Evolutionary conservation across 2,888 invertebrate genomes (phyloP), one percentile per base, ranked within the genome.

Genomic region (Pyrgus malvae): DNA sequence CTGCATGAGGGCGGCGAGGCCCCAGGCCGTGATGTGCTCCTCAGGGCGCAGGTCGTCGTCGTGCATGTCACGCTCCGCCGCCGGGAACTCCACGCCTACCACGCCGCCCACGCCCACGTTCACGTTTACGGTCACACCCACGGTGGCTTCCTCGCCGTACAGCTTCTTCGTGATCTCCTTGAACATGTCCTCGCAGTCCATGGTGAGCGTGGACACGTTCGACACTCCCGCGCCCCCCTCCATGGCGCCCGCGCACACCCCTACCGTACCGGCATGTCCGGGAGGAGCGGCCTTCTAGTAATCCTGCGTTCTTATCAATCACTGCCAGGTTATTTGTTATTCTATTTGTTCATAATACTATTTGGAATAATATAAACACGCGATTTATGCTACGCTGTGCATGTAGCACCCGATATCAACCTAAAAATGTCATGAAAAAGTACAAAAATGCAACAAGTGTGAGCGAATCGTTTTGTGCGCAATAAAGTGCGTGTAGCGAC

Each of bases 161-260:
- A 97, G 91, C 90, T 97, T 97, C 81, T 96, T 93, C 61, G 97
- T 97, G 76, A 97, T 97, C 92, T 97, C 97, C 84, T 97, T 97
- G 82, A 95, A 95, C 94, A 95, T 95, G 78, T 95, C 95, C 87
- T 96, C 95, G 90, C 95, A 92, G 83, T 93, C 93, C 85, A 93
- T 91, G 72, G 92, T 91, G 71, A 92, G 91, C 65, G 92, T 83
- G 50, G 92, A 83, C 58, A 83, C 86, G 74, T 80, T 74, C 68
- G 74, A 76, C 60, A 75, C 83, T 59, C 83, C 79, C 58, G 84
- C 91, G 80, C 82, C 80, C 60, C 74, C 75, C 75, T 92, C 92
- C 92, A 92, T 92, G 19, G 38, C 44, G 44, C 45, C 42, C 42
- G 38, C 38, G 48, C 45, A 33, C 25, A 37, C 29, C 25, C 8